These are phyloP conservation scores for Andrena fulva DNA, from an alignment of 2,888 invertebrate genomes.

Conservation along the genomic window DNA sequence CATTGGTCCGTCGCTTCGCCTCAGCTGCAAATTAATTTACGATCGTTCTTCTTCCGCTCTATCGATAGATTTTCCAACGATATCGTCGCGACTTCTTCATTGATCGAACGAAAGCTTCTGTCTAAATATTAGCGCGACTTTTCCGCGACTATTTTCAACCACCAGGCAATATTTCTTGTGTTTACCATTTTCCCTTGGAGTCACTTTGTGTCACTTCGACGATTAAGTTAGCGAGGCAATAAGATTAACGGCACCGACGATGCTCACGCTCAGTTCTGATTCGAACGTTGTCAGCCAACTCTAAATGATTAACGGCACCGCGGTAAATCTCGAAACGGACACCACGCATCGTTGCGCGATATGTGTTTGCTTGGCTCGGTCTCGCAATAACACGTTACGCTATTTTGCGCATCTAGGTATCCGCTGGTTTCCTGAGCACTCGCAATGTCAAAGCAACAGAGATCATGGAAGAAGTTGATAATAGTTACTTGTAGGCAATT, in stretches of 20 bases:
- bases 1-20: conserved; percentile 67
- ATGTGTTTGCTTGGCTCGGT: no score
- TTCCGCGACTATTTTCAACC: not conserved
- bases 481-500: conserved; percentile 2
- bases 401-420: no score
- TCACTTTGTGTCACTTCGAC: not conserved
- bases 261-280: not conserved
- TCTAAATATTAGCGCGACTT: conserved; percentile 10
- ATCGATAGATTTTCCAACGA: conserved; percentile 61
- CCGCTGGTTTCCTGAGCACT: no score
- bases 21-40: conserved; percentile 69
- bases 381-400: no score
- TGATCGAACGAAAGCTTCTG: conserved; percentile 14
- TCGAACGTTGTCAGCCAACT: no score
- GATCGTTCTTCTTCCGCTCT: conserved; percentile 44
- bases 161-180: not conserved
- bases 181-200: not conserved
- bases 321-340: no score
- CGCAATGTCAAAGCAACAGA: not conserved
- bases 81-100: conserved; percentile 42
- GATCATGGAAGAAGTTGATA: not conserved
- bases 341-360: no score
- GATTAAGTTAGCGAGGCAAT: not conserved
- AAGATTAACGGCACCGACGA: conserved; percentile 17
- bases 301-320: no score